Evolutionary conservation across 2,113 vertebrate species (phyloP), one percentile per base, ranked within the genome.

Genomic region (Brachirus orientalis): DNA sequence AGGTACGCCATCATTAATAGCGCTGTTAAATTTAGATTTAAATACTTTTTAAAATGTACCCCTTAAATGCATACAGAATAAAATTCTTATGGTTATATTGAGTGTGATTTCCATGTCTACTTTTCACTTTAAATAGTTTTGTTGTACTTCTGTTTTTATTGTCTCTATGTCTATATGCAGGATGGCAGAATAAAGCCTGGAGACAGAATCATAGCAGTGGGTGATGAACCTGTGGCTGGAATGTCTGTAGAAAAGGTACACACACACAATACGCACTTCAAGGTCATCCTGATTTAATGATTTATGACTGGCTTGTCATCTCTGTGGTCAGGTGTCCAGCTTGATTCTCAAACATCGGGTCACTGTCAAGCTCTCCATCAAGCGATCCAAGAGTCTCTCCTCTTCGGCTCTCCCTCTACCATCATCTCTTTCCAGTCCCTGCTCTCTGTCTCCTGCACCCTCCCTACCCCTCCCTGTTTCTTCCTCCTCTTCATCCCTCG

Each of bases 161-260:
- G 41, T 75, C 62, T 80, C 51, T 69, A 36, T 64, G 12, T 65
- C n/a, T 79, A 48, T 33, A 6, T 71, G 55, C 61, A 96, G 96
- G 95, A 95, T 83, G 94, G 94, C 56, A 90, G 91, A 48, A 92
- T 95, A 68, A 94, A 94, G 82, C 88, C 91, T 81, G 95, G 95
- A 83, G 94, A 95, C 89, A 90, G 80, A 63, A 93, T 96, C 51
- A 61, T 94, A 64, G 94, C 95, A 52, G 90, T 94, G 59, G 93
- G 94, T 84, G 95, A 95, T 88, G 94, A 96, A 92, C 83, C 90
- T 63, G 93, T 95, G 79, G 82, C 92, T 44, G 93, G 94, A 45
- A 85, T 91, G 71, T 93, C 95, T 63, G 88, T 94, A 59, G 94
- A 95, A 82, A 95, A 95, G 96, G 96, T 97, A 82, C 19, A 90